Evolutionary conservation across 2,113 vertebrate species (phyloP).

Genomic region (Salvator merianae): DNA sequence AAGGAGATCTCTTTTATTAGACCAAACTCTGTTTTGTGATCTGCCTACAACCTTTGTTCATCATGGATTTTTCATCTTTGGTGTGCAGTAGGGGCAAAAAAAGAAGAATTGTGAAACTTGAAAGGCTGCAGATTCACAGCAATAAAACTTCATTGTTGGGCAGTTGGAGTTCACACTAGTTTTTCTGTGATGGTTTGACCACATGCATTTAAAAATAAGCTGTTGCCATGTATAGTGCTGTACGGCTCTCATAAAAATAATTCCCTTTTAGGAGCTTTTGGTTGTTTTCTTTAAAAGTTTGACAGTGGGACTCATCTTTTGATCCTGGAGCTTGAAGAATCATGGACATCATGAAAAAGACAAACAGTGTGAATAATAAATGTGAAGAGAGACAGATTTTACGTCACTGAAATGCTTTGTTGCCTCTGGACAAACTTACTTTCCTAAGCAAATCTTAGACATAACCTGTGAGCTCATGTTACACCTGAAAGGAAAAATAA

Average conservation of each 20-base stretch:
- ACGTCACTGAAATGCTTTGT: conserved; percentile 57
- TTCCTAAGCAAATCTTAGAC: conserved; percentile 63
- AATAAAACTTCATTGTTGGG: neutral
- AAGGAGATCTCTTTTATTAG: conserved; percentile 6
- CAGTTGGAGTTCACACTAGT: conserved; percentile 1
- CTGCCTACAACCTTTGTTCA: neutral
- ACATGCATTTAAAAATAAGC: conserved; percentile 23
- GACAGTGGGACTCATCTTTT: conserved; percentile 33
- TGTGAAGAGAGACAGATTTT: conserved; percentile 67
- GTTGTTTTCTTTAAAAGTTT: conserved; percentile 46
- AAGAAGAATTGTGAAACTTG: neutral
- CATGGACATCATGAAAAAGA: conserved; percentile 1
- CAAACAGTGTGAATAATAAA: conserved; percentile 44
- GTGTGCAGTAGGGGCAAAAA: neutral
- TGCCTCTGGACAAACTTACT: conserved; percentile 68
- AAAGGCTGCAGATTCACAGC: conserved; percentile 15
- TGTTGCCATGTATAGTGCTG: conserved; percentile 35
- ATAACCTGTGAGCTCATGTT: conserved; percentile 69
- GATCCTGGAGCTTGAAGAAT: conserved; percentile 41
- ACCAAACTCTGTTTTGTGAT: neutral
- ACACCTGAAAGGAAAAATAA: conserved; percentile 69
- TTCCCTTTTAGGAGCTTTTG: conserved; percentile 23
- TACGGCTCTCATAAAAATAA: conserved; percentile 25
- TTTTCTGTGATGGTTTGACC: conserved; percentile 35
- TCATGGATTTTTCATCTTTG: neutral